phyloP scores from a whole-genome alignment of 2,888 invertebrate species.

The Rhyacophila evoluta region DNA sequence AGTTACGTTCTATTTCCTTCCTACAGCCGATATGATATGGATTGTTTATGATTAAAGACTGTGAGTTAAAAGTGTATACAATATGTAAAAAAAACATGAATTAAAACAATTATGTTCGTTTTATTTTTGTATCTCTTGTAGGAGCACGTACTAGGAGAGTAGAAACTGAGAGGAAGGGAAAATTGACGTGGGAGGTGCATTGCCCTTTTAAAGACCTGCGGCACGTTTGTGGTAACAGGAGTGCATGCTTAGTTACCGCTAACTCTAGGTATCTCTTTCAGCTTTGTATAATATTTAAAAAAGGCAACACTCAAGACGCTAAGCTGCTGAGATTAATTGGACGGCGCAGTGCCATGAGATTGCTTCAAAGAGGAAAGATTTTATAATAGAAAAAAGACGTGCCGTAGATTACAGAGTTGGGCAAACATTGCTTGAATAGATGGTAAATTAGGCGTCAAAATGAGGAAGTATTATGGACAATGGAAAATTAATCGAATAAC shows the following conservation, averaged over 20 bases:
- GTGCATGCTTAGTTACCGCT: slow-evolving; percentile 21
- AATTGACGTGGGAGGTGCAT: slow-evolving; percentile 34
- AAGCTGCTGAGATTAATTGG: slow-evolving; percentile 9
- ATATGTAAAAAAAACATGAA: no score
- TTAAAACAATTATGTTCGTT: not conserved
- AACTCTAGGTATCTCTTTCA: not conserved
- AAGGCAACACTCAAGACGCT: slow-evolving; percentile 10
- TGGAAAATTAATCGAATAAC: not conserved
- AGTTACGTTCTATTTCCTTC: no score
- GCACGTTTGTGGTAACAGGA: slow-evolving; percentile 31
- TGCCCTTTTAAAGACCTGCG: slow-evolving; percentile 40
- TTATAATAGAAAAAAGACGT: not conserved
- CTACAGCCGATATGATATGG: no score
- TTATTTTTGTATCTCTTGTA: not conserved
- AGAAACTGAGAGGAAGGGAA: not conserved
- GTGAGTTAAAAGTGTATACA: no score
- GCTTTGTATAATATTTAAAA: slow-evolving; percentile 2
- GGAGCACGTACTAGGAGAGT: not conserved
- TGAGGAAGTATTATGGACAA: not conserved
- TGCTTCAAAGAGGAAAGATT: not conserved
- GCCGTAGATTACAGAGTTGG: not conserved
- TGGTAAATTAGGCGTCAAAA: not conserved
- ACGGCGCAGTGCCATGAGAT: not conserved
- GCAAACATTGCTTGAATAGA: not conserved
- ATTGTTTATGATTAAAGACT: no score